Percentiles rank a stretch among this genome's conserved stretches.
Evolutionary conservation across 92 coral and sea anemone genomes (phyloP).

Genomic region (Parazoanthus swiftii): DNA sequence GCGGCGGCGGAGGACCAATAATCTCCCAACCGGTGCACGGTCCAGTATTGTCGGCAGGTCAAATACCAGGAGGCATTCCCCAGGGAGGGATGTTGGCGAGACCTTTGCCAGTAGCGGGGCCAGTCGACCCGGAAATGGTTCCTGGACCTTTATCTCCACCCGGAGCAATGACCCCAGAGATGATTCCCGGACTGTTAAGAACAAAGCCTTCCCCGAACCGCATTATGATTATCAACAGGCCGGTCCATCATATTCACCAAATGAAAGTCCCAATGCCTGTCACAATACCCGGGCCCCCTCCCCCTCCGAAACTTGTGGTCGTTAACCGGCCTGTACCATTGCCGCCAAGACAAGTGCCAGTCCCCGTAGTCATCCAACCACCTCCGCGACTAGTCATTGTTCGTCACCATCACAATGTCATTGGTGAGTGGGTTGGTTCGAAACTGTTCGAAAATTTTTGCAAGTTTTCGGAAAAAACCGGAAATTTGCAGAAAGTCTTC

Average conservation of each 20-base stretch:
- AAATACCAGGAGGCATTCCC: background rate
- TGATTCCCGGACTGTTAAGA: background rate
- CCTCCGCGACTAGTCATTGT: conserved; percentile 21
- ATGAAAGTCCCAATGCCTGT: conserved; percentile 31
- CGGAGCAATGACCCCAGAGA: background rate
- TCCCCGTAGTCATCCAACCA: conserved; percentile 37
- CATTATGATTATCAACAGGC: conserved; percentile 25
- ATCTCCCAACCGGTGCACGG: conserved; percentile 9
- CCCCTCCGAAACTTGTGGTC: conserved; percentile 34
- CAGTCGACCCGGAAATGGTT: conserved; percentile 14
- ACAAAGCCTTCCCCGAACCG: conserved; percentile 17
- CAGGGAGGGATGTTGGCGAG: background rate
- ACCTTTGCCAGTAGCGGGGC: conserved; percentile 5
- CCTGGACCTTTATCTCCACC: conserved; percentile 13
- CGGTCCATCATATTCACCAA: conserved; percentile 37
- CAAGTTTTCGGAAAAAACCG: too few species aligned
- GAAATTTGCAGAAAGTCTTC: too few species aligned
- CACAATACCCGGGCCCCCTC: conserved; percentile 34
- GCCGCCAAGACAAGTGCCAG: conserved; percentile 28
- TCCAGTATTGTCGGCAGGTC: background rate
- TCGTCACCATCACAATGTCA: conserved; percentile 17
- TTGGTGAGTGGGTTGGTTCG: background rate
- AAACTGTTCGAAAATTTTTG: too few species aligned
- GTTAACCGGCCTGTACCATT: conserved; percentile 35
- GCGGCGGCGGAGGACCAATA: background rate